These are phyloP conservation scores for Himalopsyche anomala DNA, from an alignment of 2,888 invertebrate species.

Conservation along the genomic window DNA sequence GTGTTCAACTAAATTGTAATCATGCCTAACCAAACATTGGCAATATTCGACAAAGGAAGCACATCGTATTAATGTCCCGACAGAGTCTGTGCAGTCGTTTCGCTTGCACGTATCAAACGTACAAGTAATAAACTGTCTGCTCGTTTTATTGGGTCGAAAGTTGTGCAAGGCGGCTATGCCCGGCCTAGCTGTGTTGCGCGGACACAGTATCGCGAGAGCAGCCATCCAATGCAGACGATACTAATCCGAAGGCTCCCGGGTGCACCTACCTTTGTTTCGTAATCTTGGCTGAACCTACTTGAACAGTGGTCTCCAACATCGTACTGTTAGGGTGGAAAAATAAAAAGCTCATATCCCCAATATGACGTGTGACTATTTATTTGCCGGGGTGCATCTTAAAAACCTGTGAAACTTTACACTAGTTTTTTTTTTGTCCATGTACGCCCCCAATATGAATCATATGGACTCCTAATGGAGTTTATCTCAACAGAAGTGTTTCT, in stretches of 20 bases:
- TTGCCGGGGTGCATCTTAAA: no score
- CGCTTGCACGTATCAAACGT: slow-evolving; percentile 58
- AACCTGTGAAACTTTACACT: no score
- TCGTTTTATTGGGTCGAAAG: slow-evolving; percentile 63
- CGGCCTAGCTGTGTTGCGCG: slow-evolving; percentile 12
- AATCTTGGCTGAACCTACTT: background rate
- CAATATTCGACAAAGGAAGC: background rate
- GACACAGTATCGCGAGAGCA: background rate
- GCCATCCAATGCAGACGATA: background rate
- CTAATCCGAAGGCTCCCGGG: background rate
- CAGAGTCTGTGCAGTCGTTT: slow-evolving; percentile 1
- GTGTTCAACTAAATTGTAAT: background rate
- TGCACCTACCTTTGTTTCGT: slow-evolving; percentile 7
- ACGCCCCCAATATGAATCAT: no score
- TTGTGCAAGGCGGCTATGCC: slow-evolving; percentile 52
- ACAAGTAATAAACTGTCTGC: slow-evolving; percentile 60
- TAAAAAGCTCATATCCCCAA: no score
- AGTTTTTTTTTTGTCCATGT: no score
- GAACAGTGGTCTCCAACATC: no score
- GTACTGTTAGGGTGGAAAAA: no score
- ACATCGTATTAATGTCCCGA: background rate
- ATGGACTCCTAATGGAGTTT: no score
- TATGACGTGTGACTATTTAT: no score
- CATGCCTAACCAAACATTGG: background rate
- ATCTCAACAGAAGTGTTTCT: no score